Percentiles rank a stretch among this genome's conserved stretches.
phyloP scores from a whole-genome alignment of 2,113 vertebrate species.

The Regulus satrapa region DNA sequence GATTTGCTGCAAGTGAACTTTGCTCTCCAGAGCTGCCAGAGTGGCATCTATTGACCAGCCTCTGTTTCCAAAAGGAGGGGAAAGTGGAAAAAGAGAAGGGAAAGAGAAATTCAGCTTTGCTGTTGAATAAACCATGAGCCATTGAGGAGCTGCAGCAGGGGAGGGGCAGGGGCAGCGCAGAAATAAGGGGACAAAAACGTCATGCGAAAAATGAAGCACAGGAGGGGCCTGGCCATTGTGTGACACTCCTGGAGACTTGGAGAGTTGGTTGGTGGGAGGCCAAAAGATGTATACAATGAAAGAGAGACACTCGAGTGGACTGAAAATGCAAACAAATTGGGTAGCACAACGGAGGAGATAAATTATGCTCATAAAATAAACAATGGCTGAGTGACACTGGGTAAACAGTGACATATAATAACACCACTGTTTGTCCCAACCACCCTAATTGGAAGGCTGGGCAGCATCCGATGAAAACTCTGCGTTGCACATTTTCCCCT shows the following conservation, averaged over 20 bases:
- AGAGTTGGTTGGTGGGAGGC: slow-evolving; percentile 24
- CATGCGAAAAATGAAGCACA: background rate
- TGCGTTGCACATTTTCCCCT: background rate
- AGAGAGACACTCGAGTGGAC: background rate
- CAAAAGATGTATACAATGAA: background rate
- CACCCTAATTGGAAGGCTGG: slow-evolving; percentile 59
- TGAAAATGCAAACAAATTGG: slow-evolving; percentile 48
- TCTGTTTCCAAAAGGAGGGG: background rate
- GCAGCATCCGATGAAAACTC: slow-evolving; percentile 12
- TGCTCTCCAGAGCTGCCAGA: background rate
- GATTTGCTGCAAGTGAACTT: background rate
- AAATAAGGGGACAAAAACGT: background rate
- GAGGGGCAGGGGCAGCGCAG: background rate
- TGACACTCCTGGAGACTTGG: background rate
- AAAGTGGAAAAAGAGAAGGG: background rate
- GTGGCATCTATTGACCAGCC: background rate
- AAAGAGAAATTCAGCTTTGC: slow-evolving; percentile 1
- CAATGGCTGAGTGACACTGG: slow-evolving; percentile 11
- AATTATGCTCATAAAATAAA: slow-evolving; percentile 38
- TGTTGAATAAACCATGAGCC: slow-evolving; percentile 67
- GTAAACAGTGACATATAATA: slow-evolving; percentile 33
- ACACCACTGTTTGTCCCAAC: slow-evolving; percentile 8
- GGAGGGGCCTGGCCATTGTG: slow-evolving; percentile 31
- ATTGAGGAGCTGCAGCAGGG: background rate
- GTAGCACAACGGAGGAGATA: slow-evolving; percentile 10